These are phyloP conservation scores for Valencia hispanica DNA, from an alignment of 2,797 vertebrate species.

Conservation along the genomic window DNA sequence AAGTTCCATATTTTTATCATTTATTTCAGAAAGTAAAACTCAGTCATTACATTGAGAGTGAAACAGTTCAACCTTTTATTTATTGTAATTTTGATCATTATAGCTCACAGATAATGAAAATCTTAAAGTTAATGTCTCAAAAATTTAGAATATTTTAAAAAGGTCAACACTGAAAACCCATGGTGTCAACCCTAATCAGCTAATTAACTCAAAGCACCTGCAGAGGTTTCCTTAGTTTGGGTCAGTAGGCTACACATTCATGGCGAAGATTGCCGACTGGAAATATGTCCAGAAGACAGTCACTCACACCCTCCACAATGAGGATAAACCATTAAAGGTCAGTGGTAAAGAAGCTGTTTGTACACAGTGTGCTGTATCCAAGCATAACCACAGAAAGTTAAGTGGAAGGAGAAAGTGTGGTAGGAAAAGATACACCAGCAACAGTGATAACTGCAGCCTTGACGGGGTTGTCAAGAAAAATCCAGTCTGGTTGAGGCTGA, in stretches of 20 bases:
- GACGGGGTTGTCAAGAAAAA: too few species aligned
- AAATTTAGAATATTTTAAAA: too few species aligned
- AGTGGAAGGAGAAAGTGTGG: background rate
- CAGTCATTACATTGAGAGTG: background rate
- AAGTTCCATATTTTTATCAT: too few species aligned
- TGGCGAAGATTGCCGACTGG: too few species aligned
- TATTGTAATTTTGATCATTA: background rate
- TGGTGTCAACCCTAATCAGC: too few species aligned
- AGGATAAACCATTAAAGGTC: background rate
- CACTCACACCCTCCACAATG: background rate
- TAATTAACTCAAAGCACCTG: too few species aligned
- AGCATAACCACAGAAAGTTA: background rate
- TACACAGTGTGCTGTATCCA: background rate
- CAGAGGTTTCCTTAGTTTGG: too few species aligned
- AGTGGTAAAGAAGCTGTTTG: background rate
- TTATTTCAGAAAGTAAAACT: too few species aligned
- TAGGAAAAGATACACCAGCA: background rate
- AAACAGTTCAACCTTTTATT: background rate
- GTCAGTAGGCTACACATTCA: too few species aligned
- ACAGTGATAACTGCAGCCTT: background rate
- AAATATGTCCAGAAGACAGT: background rate
- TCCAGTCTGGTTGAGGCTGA: background rate
- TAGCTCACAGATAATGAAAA: background rate
- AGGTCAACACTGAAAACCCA: too few species aligned
- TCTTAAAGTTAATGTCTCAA: background rate